Evolutionary conservation across 2,113 vertebrate genomes (phyloP).

Genomic region (Pseudolaguvia tuberculata): DNA sequence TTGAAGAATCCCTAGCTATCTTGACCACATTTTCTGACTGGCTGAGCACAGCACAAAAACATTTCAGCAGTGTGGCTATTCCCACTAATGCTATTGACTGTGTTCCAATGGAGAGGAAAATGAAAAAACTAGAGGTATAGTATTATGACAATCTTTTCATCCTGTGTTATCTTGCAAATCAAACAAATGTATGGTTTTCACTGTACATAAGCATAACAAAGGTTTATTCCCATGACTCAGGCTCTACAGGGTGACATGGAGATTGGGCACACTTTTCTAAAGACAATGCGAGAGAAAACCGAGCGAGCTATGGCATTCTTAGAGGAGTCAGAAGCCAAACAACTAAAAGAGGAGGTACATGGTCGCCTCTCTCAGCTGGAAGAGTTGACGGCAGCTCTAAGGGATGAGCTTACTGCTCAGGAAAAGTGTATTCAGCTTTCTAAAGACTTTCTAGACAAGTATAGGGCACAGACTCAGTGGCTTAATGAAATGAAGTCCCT

Average conservation of each 20-base stretch:
- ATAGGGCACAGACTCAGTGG: constrained; percentile 83
- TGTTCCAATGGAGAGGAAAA: constrained; percentile 79
- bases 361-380: constrained; percentile 76
- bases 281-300: constrained; percentile 84
- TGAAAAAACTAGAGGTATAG: constrained; percentile 86
- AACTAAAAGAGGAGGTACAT: constrained; percentile 76
- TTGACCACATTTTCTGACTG: constrained; percentile 81
- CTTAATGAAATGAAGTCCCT: constrained; percentile 74
- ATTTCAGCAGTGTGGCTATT: constrained; percentile 72
- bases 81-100: constrained; percentile 76
- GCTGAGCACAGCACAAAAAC: constrained; percentile 78
- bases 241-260: constrained; percentile 80
- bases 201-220: neutral
- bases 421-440: constrained; percentile 82
- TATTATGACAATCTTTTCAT: neutral
- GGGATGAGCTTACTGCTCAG: constrained; percentile 78
- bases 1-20: constrained; percentile 82
- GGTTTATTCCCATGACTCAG: constrained; percentile 45
- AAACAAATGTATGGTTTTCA: neutral
- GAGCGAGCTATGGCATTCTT: constrained; percentile 78
- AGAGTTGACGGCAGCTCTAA: constrained; percentile 75
- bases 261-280: constrained; percentile 82
- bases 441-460: constrained; percentile 90
- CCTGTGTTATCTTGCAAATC: neutral
- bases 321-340: constrained; percentile 73